Evolutionary conservation across 2,888 invertebrate species (phyloP), one percentile per base, ranked within the genome.

Genomic region (Petrophora chlorosata): DNA sequence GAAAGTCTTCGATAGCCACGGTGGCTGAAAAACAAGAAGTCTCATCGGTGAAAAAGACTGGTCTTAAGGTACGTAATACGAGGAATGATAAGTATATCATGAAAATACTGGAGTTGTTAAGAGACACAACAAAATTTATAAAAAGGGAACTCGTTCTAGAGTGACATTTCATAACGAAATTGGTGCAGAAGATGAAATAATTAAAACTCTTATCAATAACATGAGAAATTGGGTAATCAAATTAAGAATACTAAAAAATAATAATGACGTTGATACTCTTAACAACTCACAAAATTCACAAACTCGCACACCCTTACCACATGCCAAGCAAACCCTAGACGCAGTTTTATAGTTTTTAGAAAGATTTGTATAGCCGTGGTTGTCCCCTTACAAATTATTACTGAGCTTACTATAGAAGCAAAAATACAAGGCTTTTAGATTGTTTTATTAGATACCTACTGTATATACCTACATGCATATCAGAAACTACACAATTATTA

Each of bases 1-100:
- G 90, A 69, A 90, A 90, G 43, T 89, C 90, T 3, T 91, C 91
- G 0, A 64, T 90, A 53, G 74, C 89, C 2, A 67, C 82, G 41
- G 71, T 83, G 14, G 78, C 84, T 30, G 88, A 91, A 65, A 77
- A 85, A 60, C 81, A 89, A 65, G 79, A 89, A 57, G 73, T 77
- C 9, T 56, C 81, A 22, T 63, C 79, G 34, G 49, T 86, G 36
- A 89, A 86, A 70, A 89, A 89, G 72, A 68, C 79, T 26, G 75
- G 76, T 12, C 80, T 82, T 39, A 87, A 73, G 84, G 90, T 90
- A 76, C 70, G 70, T 61, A n/a, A 23, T 19, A 15, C 9, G 0
- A 22, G 15, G n/a, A 10, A 12, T 5, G 8, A 13, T 5, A 17
- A 3, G 3, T 8, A 13, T 7, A 15, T 8, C 3, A 17, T 9